Evolutionary conservation across 1,140 invertebrate genomes (phyloP).

Genomic region (Bombus balteatus): DNA sequence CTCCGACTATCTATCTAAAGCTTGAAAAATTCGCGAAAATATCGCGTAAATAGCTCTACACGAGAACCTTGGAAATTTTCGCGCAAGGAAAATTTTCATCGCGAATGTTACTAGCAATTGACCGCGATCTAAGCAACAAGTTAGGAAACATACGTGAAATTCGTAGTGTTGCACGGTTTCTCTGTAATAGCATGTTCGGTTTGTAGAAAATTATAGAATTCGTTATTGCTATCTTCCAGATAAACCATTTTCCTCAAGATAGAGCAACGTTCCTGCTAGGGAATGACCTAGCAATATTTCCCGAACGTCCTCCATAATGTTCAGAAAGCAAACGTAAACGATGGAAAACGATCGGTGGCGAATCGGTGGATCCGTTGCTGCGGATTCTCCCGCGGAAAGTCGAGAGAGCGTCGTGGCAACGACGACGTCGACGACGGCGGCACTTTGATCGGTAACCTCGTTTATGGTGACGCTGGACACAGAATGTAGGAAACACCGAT

Average conservation of each 20-base stretch:
- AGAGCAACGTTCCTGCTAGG: not conserved
- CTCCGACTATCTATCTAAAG: too few relatives aligned
- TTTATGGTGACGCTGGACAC: conserved; percentile 79
- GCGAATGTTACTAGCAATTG: not conserved
- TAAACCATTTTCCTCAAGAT: not conserved
- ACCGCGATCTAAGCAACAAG: not conserved
- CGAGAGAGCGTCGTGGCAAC: conserved; percentile 19
- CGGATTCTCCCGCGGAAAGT: conserved; percentile 15
- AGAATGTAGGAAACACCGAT: conserved; percentile 80
- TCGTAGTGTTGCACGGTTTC: too few relatives aligned
- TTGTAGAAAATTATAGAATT: not conserved
- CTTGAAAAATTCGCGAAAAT: not conserved
- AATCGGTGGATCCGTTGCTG: conserved; percentile 3
- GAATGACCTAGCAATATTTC: not conserved
- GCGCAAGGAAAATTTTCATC: too few relatives aligned
- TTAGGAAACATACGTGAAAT: not conserved
- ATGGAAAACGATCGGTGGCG: conserved; percentile 8
- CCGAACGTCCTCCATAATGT: not conserved
- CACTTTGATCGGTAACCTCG: conserved; percentile 81
- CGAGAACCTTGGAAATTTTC: not conserved
- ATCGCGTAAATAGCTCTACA: too few relatives aligned
- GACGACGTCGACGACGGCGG: conserved; percentile 50
- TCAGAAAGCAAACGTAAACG: not conserved
- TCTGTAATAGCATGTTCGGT: too few relatives aligned
- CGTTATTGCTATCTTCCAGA: not conserved